phyloP scores from a whole-genome alignment of 1,140 invertebrate genomes.

The Paracyclopina nana region DNA sequence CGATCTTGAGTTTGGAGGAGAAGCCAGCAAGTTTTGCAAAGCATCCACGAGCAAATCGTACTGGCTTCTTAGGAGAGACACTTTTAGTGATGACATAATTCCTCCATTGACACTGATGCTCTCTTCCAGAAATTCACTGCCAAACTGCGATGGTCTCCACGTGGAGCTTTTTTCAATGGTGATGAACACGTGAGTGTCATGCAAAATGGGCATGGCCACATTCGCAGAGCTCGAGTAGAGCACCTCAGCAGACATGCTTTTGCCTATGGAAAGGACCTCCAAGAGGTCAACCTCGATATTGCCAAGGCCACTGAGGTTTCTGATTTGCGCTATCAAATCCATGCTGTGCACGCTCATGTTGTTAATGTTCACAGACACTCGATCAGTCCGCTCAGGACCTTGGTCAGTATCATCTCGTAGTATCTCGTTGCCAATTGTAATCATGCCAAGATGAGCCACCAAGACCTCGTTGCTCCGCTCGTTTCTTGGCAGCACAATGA shows the following conservation, averaged over 20 bases:
- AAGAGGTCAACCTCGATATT: neutral
- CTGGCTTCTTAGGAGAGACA: conserved; percentile 57
- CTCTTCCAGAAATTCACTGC: conserved; percentile 18
- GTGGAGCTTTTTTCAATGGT: conserved; percentile 24
- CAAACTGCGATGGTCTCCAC: neutral
- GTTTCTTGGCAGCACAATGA: conserved; percentile 59
- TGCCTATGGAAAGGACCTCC: conserved; percentile 3
- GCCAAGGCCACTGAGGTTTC: too few species aligned
- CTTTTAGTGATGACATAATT: conserved; percentile 56
- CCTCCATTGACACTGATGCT: conserved; percentile 43
- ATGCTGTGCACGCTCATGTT: conserved; percentile 74
- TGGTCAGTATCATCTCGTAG: neutral
- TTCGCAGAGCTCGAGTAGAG: conserved; percentile 41
- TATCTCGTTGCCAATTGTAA: conserved; percentile 36
- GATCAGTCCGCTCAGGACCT: neutral
- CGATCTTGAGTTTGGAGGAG: conserved; percentile 16
- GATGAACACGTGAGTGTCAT: conserved; percentile 58
- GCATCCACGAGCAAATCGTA: conserved; percentile 71
- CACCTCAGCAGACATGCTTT: conserved; percentile 34
- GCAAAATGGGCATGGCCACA: conserved; percentile 46
- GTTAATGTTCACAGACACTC: conserved; percentile 39
- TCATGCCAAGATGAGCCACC: conserved; percentile 79
- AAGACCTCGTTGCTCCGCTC: conserved; percentile 58
- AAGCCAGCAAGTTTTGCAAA: conserved; percentile 18
- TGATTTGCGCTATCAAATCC: conserved; percentile 32